These are phyloP conservation scores for Drosophila kepulauana DNA, from an alignment of 1,140 invertebrate genomes.

Conservation along the genomic window DNA sequence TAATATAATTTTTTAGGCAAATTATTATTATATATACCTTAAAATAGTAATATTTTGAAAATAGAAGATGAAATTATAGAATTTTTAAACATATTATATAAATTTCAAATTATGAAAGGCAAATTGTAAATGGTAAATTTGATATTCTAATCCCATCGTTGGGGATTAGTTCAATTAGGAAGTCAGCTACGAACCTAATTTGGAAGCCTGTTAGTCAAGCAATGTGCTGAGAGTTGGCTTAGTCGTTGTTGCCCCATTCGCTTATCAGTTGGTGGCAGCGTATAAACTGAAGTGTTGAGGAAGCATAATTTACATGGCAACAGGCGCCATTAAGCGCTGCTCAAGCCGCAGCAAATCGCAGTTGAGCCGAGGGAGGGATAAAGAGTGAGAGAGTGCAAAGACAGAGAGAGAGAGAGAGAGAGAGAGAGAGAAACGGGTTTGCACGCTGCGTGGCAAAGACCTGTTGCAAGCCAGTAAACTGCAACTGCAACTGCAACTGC, in stretches of 20 bases:
- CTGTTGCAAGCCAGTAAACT: constrained; percentile 57
- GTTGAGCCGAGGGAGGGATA: constrained; percentile 19
- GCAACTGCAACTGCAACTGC: not conserved
- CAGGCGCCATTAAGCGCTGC: constrained; percentile 72
- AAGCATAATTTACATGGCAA: constrained; percentile 84
- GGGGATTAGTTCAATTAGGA: too few relatives aligned
- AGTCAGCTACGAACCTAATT: too few relatives aligned
- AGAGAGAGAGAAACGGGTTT: constrained; percentile 54
- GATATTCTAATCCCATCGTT: too few relatives aligned
- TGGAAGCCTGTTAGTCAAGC: too few relatives aligned
- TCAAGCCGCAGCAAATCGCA: constrained; percentile 6
- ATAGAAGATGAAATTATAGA: too few relatives aligned
- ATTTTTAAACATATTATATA: too few relatives aligned
- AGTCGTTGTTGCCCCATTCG: not conserved
- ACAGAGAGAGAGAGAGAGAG: not conserved
- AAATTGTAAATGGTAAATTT: too few relatives aligned
- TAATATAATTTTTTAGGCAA: too few relatives aligned
- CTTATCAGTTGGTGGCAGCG: constrained; percentile 33
- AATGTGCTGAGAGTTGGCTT: too few relatives aligned
- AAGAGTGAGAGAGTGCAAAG: constrained; percentile 20
- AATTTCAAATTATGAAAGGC: too few relatives aligned
- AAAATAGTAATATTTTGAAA: too few relatives aligned
- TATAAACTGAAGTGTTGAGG: constrained; percentile 69
- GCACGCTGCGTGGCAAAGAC: constrained; percentile 45
- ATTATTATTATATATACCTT: too few relatives aligned